Base-by-base conservation (phyloP, 2,113 vertebrate genomes). In the Cebidichthys violaceus region DNA sequence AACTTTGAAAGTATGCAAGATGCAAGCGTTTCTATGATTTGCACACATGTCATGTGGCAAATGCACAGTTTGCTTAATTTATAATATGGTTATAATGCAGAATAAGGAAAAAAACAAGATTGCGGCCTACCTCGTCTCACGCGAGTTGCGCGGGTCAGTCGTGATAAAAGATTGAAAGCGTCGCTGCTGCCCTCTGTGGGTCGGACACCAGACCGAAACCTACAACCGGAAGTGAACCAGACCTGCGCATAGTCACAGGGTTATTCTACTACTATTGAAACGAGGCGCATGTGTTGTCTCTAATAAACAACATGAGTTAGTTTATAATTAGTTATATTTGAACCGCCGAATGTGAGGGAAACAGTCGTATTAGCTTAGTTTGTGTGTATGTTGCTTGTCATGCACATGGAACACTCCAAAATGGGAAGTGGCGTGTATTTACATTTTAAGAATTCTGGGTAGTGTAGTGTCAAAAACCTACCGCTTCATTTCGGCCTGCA, bases 71-170 rank as follows among this genome's bases (percentile, higher is more conserved):
- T 22, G 4, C 0, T 20, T 0, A 0, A 0, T 2, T 13, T 61
- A 0, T 4, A 57, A 15, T 1, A 2, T 0, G 8, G 6, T 29
- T 14, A 22, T 4, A 5, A 50, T 64, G 13, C 3, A 20, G 27
- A 81, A 81, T 85, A 82, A 43, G 4, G 11, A 14, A 45, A 3
- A 22, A 65, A 86, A 90, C 71, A 86, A 55, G 0, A 39, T 70
- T 8, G 6, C 33, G 92, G 90, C 92, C 92, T 93, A 94, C 93
- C 93, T 94, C 8, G 31, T 87, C 77, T 88, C 64, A 84, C 74
- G 81, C 78, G 67, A 88, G 82, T 79, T 88, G 85, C 89, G 90
- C 90, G 90, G 89, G 88, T 91, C 85, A 85, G 60, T 69, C 33
- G 88, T 74, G 33, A 54, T 70, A 39, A 54, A 66, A 75, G 83